These are phyloP conservation scores for Caenorhabditis briggsae DNA, from an alignment of 1,140 invertebrate species.

Conservation along the genomic window DNA sequence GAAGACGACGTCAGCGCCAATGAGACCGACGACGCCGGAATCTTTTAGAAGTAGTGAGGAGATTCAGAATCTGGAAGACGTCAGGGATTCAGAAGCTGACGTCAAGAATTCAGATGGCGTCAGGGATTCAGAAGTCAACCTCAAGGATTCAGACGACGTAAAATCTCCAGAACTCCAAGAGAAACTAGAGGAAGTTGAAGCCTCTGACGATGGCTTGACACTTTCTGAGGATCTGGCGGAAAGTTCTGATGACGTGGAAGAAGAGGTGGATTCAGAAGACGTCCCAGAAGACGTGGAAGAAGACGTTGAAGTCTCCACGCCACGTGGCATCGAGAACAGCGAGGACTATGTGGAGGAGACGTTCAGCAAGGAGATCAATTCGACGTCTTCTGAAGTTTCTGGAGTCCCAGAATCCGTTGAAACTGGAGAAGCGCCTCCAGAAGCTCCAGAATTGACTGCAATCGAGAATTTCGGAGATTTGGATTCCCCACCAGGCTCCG, in stretches of 20 bases:
- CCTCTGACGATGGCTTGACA: too few relatives aligned
- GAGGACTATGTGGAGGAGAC: slow-evolving; percentile 38
- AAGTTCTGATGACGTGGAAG: background rate
- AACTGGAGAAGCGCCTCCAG: background rate
- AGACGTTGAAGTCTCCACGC: background rate
- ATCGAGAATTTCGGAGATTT: background rate
- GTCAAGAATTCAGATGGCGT: background rate
- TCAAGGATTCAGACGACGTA: too few relatives aligned
- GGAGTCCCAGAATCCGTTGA: background rate
- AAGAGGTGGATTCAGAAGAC: too few relatives aligned
- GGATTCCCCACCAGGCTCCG: background rate
- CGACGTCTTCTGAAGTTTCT: background rate
- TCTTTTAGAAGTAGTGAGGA: background rate
- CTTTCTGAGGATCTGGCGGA: background rate
- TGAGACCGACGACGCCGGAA: background rate
- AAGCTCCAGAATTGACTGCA: background rate
- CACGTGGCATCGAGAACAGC: slow-evolving; percentile 22
- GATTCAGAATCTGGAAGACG: background rate
- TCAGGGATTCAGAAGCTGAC: background rate
- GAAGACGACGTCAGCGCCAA: background rate
- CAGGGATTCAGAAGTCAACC: too few relatives aligned
- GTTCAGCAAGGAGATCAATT: background rate
- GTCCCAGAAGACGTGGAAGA: background rate
- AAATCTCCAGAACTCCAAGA: background rate
- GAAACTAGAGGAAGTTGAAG: background rate